Base-by-base conservation (phyloP, 2,888 invertebrate species). In the Agrochola lychnidis region DNA sequence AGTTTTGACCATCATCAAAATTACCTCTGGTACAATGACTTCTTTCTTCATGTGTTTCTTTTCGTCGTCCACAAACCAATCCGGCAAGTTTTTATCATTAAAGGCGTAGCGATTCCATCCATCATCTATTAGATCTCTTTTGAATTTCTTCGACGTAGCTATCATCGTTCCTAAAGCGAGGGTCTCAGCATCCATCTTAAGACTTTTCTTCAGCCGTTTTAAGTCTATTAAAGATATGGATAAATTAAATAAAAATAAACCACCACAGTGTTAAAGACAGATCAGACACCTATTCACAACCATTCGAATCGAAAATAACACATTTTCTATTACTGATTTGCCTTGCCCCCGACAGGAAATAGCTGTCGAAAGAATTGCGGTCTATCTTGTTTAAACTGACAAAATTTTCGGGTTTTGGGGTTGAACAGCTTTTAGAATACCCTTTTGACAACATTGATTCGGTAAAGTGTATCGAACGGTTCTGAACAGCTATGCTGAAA, bases 11-110 rank as follows among this genome's bases (percentile, higher is more conserved):
- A 61, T 48, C 2, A 36, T 9, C 12, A 77, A 40, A 66, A 53
- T 57, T 91, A 98, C 98, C 95, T 98, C 98, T 9, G 99, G 98
- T 53, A 99, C 98, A 5, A 99, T 98, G 16, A 98, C 95, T 77
- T 98, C 98, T 92, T 98, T 98, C 86, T 97, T 97, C 98, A 98
- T 99, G 91, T 99, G 99, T 92, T 98, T 98, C 82, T 98, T 97
- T 94, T 99, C 99, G 89, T 99, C 99, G 78, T 98, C 98, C 0
- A 97, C 97, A 95, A 99, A 99, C 99, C 99, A 99, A 88, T 98
- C 98, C 0, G 99, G 99, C 68, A 99, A 96, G 92, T 98, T 97
- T 2, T 98, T 98, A 93, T 99, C 99, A 91, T 99, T 99, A 92
- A 99, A 99, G 5, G 98, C 98, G 92, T 98, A 99, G 88, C 99